These are phyloP conservation scores for Alauda arvensis DNA, from an alignment of 2,797 vertebrate genomes.

Conservation along the genomic window DNA sequence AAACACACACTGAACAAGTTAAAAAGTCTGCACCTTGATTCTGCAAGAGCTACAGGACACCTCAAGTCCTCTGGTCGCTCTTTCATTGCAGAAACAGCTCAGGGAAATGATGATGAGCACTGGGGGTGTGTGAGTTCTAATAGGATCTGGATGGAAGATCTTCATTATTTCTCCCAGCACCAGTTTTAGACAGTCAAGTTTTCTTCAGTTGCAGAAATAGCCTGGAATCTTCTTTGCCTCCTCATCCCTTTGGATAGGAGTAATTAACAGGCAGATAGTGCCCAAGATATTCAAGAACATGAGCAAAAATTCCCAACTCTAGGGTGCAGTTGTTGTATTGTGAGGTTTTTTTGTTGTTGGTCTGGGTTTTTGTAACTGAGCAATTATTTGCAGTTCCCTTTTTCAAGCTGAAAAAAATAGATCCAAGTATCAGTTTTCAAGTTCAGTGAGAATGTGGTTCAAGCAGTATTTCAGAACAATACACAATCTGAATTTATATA, in stretches of 20 bases:
- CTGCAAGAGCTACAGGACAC: neutral
- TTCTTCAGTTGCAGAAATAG: neutral
- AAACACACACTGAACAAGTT: neutral
- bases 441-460: neutral
- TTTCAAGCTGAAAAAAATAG: neutral
- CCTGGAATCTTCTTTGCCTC: neutral
- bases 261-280: neutral
- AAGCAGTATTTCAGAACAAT: neutral
- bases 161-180: neutral
- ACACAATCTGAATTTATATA: neutral
- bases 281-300: neutral
- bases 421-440: neutral
- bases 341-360: fast-evolving
- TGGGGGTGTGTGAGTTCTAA: neutral
- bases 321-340: neutral
- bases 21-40: neutral
- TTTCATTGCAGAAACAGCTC: neutral
- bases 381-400: neutral
- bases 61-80: neutral
- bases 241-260: neutral
- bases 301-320: neutral
- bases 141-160: neutral
- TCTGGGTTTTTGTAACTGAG: neutral
- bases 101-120: fast-evolving
- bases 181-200: neutral